These are phyloP conservation scores for Drosophila varians DNA, from an alignment of 1,140 invertebrate species.

Conservation along the genomic window DNA sequence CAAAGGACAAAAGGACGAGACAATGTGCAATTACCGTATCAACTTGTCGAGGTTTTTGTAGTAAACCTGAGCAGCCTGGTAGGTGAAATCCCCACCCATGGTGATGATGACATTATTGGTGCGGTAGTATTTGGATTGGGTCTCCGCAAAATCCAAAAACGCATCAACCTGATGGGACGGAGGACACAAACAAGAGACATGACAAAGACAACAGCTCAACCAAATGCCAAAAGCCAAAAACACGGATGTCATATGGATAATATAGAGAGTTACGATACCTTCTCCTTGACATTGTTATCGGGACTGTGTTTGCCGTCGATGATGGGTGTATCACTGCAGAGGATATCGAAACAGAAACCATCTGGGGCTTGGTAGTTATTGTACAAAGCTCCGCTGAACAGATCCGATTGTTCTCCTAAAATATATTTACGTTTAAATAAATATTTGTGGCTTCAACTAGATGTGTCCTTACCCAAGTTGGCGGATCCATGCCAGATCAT, in stretches of 20 bases:
- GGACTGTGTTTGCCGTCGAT: constrained; percentile 89
- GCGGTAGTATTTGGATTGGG: constrained; percentile 86
- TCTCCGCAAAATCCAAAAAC: constrained; percentile 86
- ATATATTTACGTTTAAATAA: background rate
- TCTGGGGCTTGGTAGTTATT: constrained; percentile 92
- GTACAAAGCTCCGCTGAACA: constrained; percentile 90
- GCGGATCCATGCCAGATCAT: constrained; percentile 69
- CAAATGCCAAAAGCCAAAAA: constrained; percentile 10
- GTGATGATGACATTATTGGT: constrained; percentile 93
- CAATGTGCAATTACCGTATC: constrained; percentile 87
- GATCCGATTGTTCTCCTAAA: constrained; percentile 83
- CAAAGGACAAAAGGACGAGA: constrained; percentile 14
- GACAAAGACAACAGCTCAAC: constrained; percentile 42
- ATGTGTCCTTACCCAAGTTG: constrained; percentile 63
- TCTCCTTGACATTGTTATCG: constrained; percentile 89
- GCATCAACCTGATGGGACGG: constrained; percentile 84
- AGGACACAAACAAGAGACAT: constrained; percentile 28
- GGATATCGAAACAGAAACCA: constrained; percentile 95
- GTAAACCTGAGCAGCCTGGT: constrained; percentile 93
- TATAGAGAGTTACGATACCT: constrained; percentile 84
- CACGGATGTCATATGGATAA: background rate
- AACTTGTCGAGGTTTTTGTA: constrained; percentile 95
- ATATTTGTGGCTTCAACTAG: background rate
- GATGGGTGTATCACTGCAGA: constrained; percentile 92
- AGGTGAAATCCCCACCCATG: constrained; percentile 97